Percentiles rank a stretch among this genome's conserved stretches.
Conservation (phyloP, 2,113 vertebrate species). For the Peromyscus leucopus region DNA sequence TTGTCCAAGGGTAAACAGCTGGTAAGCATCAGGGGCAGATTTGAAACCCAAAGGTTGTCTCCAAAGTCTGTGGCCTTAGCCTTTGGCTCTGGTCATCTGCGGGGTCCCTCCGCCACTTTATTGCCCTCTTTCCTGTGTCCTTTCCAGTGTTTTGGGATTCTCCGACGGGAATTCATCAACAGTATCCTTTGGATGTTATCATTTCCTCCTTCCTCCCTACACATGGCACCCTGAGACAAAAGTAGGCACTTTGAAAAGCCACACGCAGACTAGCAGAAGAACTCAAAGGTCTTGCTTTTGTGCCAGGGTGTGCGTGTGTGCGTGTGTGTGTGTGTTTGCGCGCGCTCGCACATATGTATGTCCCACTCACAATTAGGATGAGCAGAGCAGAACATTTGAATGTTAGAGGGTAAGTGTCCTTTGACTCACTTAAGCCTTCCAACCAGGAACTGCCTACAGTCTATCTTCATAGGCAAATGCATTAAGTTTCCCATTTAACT, state of each 20-base stretch:
- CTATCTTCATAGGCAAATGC: not conserved
- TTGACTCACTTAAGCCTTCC: constrained; percentile 66
- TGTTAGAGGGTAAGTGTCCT: not conserved
- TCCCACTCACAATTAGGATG: not conserved
- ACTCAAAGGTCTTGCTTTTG: constrained; percentile 45
- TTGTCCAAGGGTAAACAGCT: not conserved
- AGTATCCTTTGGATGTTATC: not conserved
- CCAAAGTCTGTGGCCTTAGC: not conserved
- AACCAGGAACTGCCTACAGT: constrained; percentile 7
- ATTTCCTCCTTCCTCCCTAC: constrained; percentile 19
- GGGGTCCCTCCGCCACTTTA: not conserved
- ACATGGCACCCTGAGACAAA: constrained; percentile 52
- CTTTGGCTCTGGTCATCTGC: not conserved
- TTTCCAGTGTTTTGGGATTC: not conserved
- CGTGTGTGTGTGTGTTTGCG: not conserved
- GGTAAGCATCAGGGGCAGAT: not conserved
- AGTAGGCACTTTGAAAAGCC: constrained; percentile 51
- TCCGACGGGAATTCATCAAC: constrained; percentile 15
- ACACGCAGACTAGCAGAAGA: constrained; percentile 26
- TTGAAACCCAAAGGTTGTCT: constrained; percentile 1
- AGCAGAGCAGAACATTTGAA: constrained; percentile 52
- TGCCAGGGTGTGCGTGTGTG: not conserved
- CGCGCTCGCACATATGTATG: not conserved
- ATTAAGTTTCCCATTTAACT: constrained; percentile 45
- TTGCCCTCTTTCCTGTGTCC: not conserved